Evolutionary conservation across 92 coral and sea anemone species (phyloP), one percentile per base, ranked within the genome.

Genomic region (Phenganax subtilis): DNA sequence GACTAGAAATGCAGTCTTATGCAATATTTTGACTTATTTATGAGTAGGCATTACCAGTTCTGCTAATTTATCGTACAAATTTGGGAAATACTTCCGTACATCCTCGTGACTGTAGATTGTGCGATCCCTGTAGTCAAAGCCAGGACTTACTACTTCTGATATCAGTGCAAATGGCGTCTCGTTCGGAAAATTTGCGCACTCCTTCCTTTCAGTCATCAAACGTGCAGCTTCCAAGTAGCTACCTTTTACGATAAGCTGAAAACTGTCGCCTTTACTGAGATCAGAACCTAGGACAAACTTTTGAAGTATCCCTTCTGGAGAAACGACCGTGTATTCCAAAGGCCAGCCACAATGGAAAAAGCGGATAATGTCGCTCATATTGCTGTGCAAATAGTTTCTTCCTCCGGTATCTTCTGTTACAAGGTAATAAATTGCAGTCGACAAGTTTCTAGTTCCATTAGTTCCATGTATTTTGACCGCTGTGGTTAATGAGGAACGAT

Each of bases 271-370:
- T 54, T 87, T 86, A 11, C 55, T 55, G 16, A 86, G 72, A 54
- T 92, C 93, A 25, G 57, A 82, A 3, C 97, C 93, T 8, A 92
- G 75, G 28, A 83, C 85, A 28, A 75, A 75, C 80, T 92, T 89
- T 44, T 81, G 77, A 12, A 83, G n/a, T 71, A 81, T 75, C 17
- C 97, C 91, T 52, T 90, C 89, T 0, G 93, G 86, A 30, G 91
- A 80, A 1, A 90, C 82, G 51, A 66, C 76, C 51, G 80, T 80
- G 84, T 88, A 92, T 55, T 80, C 78, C 1, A 89, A 88, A 6
- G 97, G 97, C 97, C 97, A 92, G 54, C 97, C 97, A 25, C 90
- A 93, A 77, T 87, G 88, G 60, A 86, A 90, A 27, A 86, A 84
- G 71, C 90, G 97, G 12, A 82, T 73, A 14, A 86, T 88, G 25